Evolutionary conservation across 2,888 invertebrate species (phyloP).

Genomic region (Andrena hattorfiana): DNA sequence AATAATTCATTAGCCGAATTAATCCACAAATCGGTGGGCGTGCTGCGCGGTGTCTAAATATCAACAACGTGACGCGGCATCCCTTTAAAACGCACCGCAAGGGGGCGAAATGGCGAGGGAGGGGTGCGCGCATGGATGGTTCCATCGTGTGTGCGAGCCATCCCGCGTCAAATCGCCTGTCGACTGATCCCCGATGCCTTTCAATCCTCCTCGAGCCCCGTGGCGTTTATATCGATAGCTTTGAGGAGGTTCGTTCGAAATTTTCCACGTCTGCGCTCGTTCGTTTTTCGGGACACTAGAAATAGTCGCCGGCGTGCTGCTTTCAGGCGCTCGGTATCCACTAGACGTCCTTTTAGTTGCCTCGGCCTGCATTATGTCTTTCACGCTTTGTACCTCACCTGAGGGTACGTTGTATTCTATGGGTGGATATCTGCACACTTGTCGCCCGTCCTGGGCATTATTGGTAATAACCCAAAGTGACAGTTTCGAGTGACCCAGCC

Average conservation of each 20-base stretch:
- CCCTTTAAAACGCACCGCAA: constrained; percentile 15
- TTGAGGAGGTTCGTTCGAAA: not conserved
- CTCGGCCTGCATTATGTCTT: too few species aligned
- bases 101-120: too few species aligned
- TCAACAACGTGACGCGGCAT: constrained; percentile 32
- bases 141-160: not conserved
- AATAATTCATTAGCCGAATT: constrained; percentile 44
- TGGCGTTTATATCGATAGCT: not conserved
- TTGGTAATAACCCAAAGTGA: too few species aligned
- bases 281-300: not conserved
- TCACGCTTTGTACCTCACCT: too few species aligned
- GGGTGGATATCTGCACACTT: too few species aligned
- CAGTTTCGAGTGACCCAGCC: too few species aligned
- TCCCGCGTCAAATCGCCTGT: constrained; percentile 6
- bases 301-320: too few species aligned
- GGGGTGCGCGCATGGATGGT: not conserved
- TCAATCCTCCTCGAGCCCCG: constrained; percentile 9
- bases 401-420: too few species aligned
- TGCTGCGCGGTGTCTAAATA: constrained; percentile 13
- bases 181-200: not conserved
- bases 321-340: too few species aligned
- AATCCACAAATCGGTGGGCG: constrained; percentile 36
- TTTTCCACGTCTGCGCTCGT: not conserved
- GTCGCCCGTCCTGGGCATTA: too few species aligned
- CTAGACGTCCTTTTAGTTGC: too few species aligned